Evolutionary conservation across 2,113 vertebrate species (phyloP).

Genomic region (Paratilapia polleni): DNA sequence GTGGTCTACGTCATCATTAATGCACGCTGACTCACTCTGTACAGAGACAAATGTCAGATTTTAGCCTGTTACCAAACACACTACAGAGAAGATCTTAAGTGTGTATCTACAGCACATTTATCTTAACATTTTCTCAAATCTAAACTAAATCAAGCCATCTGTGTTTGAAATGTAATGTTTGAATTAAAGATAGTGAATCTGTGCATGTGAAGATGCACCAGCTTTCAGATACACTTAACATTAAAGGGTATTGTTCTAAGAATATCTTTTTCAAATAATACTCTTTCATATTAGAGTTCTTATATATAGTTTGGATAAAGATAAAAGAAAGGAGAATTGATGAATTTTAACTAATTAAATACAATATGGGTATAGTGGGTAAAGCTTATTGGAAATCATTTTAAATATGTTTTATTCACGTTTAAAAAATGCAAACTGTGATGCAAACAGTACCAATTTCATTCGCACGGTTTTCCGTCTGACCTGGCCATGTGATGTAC

Average conservation of each 20-base stretch:
- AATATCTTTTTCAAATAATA: not conserved
- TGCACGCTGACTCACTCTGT: slow-evolving; percentile 44
- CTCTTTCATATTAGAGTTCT: not conserved
- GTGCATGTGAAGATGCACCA: not conserved
- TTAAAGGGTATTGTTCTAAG: not conserved
- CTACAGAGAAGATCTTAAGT: not conserved
- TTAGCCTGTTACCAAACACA: not conserved
- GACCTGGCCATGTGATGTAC: not conserved
- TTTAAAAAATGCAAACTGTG: not conserved
- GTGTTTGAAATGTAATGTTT: not conserved
- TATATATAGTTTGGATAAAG: not conserved
- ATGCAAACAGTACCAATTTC: not conserved
- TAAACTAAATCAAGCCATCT: not conserved
- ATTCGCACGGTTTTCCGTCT: not conserved
- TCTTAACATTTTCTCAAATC: not conserved
- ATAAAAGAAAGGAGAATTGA: not conserved
- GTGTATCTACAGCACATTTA: not conserved
- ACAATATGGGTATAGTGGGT: not conserved
- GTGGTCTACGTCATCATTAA: slow-evolving; percentile 19
- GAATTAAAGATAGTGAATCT: not conserved
- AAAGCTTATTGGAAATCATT: not conserved
- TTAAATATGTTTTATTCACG: not conserved
- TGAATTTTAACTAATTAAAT: not conserved
- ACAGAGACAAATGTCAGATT: slow-evolving; percentile 16
- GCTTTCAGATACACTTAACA: not conserved